Evolutionary conservation across 1,140 invertebrate genomes (phyloP), one percentile per base, ranked within the genome.

Genomic region (Papilio polyxenes): DNA sequence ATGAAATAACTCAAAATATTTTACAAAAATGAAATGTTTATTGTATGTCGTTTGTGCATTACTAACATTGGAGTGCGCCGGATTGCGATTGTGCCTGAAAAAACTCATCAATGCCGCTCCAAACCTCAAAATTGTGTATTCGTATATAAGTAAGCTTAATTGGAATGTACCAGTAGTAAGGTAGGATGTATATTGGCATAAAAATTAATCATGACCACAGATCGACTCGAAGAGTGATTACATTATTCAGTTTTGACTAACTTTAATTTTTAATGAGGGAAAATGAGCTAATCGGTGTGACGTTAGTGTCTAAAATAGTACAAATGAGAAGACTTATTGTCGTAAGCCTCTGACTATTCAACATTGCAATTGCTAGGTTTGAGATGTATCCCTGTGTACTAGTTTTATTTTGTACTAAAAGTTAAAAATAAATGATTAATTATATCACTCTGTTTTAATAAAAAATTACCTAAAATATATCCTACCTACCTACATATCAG

Each of bases 261-360:
- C 86, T 90, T 93, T 92, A 90, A 88, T 94, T 94, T 95, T 93
- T 89, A 91, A 89, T 72, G 65, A 84, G 90, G 90, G 90, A 86
- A 89, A 92, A 91, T 93, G 92, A 95, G 92, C 92, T 93, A 92
- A 91, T 90, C 89, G 89, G 92, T 92, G 92, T 93, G 92, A 93
- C 91, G 86, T 92, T 92, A 92, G 94, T 95, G 93, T 95, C 94
- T 95, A 94, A 93, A 95, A 95, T 95, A 95, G 94, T 95, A 95
- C 94, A 95, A 95, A 95, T 95, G 93, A 94, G 94, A 95, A 95
- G 94, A 95, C 94, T 95, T 95, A 95, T 94, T 93, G 93, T 94
- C 91, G 89, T 94, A 93, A 93, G 93, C 90, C 90, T 93, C 92
- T 90, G 92, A 94, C 90, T 93, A 92, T 93, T 93, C 92, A 93